Percentiles rank a stretch among this genome's conserved stretches.
phyloP scores from a whole-genome alignment of 2,113 vertebrate genomes.

The Hystrix brachyura region DNA sequence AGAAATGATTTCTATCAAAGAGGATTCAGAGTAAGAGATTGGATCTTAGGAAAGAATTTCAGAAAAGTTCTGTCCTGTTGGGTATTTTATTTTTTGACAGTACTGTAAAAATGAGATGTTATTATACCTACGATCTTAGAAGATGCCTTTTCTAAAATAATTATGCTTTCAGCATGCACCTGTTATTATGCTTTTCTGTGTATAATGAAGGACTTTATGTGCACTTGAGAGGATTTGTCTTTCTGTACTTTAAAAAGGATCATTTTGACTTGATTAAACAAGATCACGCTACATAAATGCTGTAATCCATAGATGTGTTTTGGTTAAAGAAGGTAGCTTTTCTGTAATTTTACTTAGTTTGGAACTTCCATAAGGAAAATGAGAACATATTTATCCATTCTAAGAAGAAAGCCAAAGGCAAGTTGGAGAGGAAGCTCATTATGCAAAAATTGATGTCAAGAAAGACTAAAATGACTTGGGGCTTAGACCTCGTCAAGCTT shows the following conservation, averaged over 20 bases:
- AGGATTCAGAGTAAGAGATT: conserved; percentile 32
- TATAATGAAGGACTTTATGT: conserved; percentile 28
- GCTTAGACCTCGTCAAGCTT: not conserved
- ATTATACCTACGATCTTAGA: not conserved
- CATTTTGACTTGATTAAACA: conserved; percentile 68
- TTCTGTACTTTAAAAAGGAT: conserved; percentile 36
- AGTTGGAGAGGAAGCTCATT: conserved; percentile 19
- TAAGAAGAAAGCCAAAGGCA: not conserved
- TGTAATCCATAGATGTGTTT: conserved; percentile 44
- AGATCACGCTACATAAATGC: conserved; percentile 28
- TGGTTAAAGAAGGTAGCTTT: conserved; percentile 51
- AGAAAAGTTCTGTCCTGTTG: conserved; percentile 13
- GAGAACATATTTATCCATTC: conserved; percentile 32
- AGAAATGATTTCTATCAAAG: not conserved
- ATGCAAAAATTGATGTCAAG: conserved; percentile 34
- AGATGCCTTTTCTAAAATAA: conserved; percentile 43
- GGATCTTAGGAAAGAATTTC: not conserved
- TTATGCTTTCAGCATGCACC: not conserved
- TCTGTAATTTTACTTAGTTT: conserved; percentile 61
- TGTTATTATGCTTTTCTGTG: not conserved
- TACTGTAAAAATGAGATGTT: conserved; percentile 14
- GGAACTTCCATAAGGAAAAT: conserved; percentile 55
- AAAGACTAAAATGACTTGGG: not conserved
- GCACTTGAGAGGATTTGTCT: conserved; percentile 36
- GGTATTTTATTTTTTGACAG: conserved; percentile 52